phyloP scores from a whole-genome alignment of 2,113 vertebrate species.

The Felis chaus region DNA sequence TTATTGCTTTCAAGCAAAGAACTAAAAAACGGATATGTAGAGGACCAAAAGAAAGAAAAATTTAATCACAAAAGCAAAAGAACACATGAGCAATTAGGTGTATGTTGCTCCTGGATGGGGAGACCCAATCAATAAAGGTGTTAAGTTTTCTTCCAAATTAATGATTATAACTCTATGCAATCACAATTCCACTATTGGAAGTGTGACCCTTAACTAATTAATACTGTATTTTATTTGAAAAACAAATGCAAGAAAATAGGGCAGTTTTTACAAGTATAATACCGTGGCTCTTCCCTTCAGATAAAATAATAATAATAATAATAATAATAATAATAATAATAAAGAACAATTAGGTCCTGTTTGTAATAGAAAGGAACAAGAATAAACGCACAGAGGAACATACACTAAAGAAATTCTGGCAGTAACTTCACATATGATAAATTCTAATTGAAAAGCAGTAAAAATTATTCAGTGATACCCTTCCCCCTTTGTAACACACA shows the following conservation, averaged over 20 bases:
- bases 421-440: neutral
- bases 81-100: neutral
- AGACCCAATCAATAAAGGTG: neutral
- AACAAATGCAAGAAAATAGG: neutral
- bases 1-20: constrained; percentile 21
- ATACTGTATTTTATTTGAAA: neutral
- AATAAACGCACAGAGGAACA: neutral
- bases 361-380: neutral
- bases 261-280: neutral
- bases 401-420: neutral
- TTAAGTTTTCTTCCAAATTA: neutral
- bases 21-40: neutral
- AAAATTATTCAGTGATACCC: neutral
- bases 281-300: neutral
- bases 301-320: neutral
- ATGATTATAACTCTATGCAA: neutral
- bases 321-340: neutral
- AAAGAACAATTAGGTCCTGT: neutral
- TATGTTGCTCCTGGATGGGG: neutral
- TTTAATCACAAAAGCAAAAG: neutral
- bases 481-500: neutral
- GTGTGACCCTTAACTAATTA: neutral
- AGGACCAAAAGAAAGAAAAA: constrained; percentile 14
- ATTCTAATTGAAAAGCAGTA: neutral
- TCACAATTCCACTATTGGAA: neutral